phyloP scores from a whole-genome alignment of 1,140 invertebrate species.

The Lordiphosa mommai region DNA sequence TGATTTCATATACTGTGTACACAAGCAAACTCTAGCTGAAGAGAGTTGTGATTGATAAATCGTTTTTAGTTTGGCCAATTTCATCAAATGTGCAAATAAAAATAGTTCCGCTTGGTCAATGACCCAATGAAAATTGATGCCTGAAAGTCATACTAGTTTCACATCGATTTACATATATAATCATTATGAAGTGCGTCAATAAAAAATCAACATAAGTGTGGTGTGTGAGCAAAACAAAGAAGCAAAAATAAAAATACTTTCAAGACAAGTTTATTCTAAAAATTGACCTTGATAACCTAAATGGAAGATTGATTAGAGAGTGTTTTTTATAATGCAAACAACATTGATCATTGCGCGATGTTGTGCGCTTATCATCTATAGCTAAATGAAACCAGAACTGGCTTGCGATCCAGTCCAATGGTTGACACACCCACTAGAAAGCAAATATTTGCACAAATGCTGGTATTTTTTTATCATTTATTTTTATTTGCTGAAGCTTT shows the following conservation, averaged over 20 bases:
- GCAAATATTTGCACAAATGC: constrained; percentile 7
- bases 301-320: constrained; percentile 41
- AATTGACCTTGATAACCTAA: constrained; percentile 40
- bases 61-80: neutral
- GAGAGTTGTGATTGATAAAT: neutral
- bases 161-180: neutral
- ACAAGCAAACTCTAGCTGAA: too few relatives aligned
- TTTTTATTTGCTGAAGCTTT: constrained; percentile 1
- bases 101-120: neutral
- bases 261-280: constrained; percentile 13
- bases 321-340: neutral
- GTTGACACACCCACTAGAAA: constrained; percentile 21
- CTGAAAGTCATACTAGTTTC: neutral
- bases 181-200: constrained; percentile 46
- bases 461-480: constrained; percentile 7
- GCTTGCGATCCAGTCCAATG: neutral
- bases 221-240: constrained; percentile 27
- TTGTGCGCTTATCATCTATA: neutral
- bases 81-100: neutral
- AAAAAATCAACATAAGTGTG: constrained; percentile 13
- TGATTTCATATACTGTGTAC: neutral
- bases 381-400: neutral
- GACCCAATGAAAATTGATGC: neutral
- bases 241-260: neutral
- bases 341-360: too few relatives aligned